Base-by-base conservation (phyloP, 2,113 vertebrate species). In the Malurus cyaneus region DNA sequence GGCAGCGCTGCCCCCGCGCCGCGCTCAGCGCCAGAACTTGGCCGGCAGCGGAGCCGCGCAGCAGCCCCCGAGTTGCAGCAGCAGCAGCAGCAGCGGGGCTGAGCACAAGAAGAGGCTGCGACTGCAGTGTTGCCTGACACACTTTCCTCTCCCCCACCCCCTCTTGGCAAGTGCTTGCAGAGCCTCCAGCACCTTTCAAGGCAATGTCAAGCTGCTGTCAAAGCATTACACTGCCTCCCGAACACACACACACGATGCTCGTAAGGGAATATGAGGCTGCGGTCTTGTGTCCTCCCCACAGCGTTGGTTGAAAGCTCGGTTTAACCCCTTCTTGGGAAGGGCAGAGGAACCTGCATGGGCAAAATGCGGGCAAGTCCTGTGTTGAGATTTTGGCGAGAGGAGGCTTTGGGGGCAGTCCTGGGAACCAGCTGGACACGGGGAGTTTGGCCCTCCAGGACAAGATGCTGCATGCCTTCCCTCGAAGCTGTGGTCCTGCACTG, bases 181-280 rank as follows among this genome's bases (percentile, higher is more conserved):
- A 95, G 96, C 95, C 94, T 96, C 96, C 95, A 93, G 96, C 95
- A 97, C 96, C 95, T 97, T 95, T 95, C 96, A 93, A 94, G 94
- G 97, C 97, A 96, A 96, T 93, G 96, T 96, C 97, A 96, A 94
- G 95, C 96, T 95, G 90, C 95, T 92, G 94, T 87, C 90, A 89
- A 91, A 93, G 94, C 92, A 50, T 69, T 81, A 24, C n/a, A 1
- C 86, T 82, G 88, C 92, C 90, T 94, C 73, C 66, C 57, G 5
- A 89, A 72, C 65, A 65, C 44, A 39, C 64, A 53, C 67, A 54
- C 66, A 18, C 34, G 13, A 34, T 5, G 79, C 69, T 82, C 6
- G 74, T 82, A 57, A 61, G 50, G 62, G 59, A 91, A 94, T 12
- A 50, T 11, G 78, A 84, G 89, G 76, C 86, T 80, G 95, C 95